These are phyloP conservation scores for Orthonyx spaldingii DNA, from an alignment of 2,113 vertebrate genomes.

Conservation along the genomic window DNA sequence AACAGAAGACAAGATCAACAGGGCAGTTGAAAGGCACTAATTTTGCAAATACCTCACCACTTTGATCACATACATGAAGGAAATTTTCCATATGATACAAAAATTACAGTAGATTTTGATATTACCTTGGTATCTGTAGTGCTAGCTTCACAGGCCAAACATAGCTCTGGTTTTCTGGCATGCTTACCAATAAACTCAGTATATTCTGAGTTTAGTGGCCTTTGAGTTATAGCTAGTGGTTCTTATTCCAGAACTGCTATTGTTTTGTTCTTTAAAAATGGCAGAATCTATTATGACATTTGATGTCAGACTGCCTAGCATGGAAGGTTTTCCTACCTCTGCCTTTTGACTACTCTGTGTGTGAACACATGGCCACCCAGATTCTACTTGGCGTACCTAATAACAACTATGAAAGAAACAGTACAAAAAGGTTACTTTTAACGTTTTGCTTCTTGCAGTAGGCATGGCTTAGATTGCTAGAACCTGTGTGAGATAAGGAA, in stretches of 20 bases:
- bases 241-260: neutral
- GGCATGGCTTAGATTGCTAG: neutral
- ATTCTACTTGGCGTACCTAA: neutral
- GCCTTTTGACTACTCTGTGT: neutral
- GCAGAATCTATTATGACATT: neutral
- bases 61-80: neutral
- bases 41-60: neutral
- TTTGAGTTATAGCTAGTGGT: neutral
- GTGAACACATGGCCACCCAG: neutral
- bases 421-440: neutral
- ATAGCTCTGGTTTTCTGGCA: neutral
- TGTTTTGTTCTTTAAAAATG: neutral
- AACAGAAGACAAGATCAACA: neutral
- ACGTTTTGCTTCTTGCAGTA: neutral
- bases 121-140: neutral
- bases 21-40: neutral
- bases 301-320: fast-evolving
- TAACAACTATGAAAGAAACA: neutral
- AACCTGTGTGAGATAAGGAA: fast-evolving
- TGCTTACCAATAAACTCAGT: neutral
- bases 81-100: neutral
- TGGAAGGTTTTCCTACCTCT: neutral
- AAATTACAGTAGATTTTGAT: neutral
- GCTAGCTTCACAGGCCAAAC: neutral
- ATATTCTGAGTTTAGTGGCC: fast-evolving